phyloP scores from a whole-genome alignment of 2,888 invertebrate genomes.

The Noctua pronuba region DNA sequence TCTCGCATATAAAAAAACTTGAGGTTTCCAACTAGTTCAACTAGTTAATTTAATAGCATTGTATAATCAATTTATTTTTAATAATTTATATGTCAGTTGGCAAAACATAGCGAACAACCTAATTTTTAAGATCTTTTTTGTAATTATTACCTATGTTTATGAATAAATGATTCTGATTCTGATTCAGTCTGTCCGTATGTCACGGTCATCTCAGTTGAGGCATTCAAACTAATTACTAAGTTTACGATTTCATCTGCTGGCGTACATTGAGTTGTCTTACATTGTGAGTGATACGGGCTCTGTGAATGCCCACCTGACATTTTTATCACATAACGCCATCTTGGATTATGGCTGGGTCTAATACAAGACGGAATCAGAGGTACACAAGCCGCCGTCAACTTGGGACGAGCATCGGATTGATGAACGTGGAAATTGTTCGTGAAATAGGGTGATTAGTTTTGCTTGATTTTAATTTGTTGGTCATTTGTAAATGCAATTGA shows the following conservation, averaged over 20 bases:
- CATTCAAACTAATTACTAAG: conserved; percentile 79
- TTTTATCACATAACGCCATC: conserved; percentile 73
- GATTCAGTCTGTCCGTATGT: conserved; percentile 51
- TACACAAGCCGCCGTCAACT: conserved; percentile 33
- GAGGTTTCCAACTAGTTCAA: not conserved
- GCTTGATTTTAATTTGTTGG: not conserved
- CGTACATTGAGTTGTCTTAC: conserved; percentile 79
- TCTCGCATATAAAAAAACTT: not conserved
- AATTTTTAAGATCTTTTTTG: no score
- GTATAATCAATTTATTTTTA: no score
- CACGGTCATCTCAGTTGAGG: conserved; percentile 67
- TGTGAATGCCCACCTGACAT: conserved; percentile 59
- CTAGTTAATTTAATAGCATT: no score
- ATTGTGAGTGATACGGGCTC: conserved; percentile 71
- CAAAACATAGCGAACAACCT: no score
- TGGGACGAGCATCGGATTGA: conserved; percentile 5
- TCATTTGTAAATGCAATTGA: conserved; percentile 14
- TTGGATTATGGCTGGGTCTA: conserved; percentile 62
- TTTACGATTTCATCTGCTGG: conserved; percentile 77
- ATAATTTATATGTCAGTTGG: no score
- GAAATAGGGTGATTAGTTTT: not conserved
- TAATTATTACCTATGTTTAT: no score
- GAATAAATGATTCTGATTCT: no score
- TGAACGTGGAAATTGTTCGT: conserved; percentile 8
- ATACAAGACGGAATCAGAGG: conserved; percentile 25